These are phyloP conservation scores for Dicentrarchus labrax DNA, from an alignment of 2,113 vertebrate species.

Conservation along the genomic window DNA sequence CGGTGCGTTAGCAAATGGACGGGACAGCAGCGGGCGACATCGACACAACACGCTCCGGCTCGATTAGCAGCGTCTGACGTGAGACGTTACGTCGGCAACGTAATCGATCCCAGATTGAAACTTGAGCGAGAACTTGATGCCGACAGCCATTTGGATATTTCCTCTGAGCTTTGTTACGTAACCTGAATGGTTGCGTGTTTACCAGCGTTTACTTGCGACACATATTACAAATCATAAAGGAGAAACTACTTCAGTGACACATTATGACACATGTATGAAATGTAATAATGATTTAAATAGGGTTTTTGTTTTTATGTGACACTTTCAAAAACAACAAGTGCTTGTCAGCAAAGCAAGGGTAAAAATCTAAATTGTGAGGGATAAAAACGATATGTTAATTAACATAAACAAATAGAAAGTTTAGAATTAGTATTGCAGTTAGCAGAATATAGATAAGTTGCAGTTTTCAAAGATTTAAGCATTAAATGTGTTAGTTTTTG, in stretches of 20 bases:
- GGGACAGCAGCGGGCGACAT: constrained; percentile 54
- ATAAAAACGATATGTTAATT: no score
- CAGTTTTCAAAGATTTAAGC: no score
- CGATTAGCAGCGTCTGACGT: constrained; percentile 76
- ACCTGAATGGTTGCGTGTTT: neutral
- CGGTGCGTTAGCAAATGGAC: constrained; percentile 41
- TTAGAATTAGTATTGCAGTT: no score
- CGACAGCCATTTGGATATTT: constrained; percentile 13
- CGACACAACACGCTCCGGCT: constrained; percentile 49
- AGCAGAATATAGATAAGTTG: no score
- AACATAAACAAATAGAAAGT: no score
- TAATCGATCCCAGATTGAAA: constrained; percentile 73
- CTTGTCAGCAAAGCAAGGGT: neutral
- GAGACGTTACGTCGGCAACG: neutral
- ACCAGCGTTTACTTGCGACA: neutral
- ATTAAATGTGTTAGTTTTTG: no score
- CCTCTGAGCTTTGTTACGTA: constrained; percentile 10
- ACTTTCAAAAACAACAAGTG: neutral
- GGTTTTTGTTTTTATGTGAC: neutral
- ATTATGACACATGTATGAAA: neutral
- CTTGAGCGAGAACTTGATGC: neutral
- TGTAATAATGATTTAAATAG: neutral
- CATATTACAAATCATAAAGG: neutral
- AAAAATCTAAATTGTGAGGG: no score
- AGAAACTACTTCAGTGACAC: neutral